These are phyloP conservation scores for Liolophura sinensis DNA, from an alignment of 1,140 invertebrate genomes.

Conservation along the genomic window DNA sequence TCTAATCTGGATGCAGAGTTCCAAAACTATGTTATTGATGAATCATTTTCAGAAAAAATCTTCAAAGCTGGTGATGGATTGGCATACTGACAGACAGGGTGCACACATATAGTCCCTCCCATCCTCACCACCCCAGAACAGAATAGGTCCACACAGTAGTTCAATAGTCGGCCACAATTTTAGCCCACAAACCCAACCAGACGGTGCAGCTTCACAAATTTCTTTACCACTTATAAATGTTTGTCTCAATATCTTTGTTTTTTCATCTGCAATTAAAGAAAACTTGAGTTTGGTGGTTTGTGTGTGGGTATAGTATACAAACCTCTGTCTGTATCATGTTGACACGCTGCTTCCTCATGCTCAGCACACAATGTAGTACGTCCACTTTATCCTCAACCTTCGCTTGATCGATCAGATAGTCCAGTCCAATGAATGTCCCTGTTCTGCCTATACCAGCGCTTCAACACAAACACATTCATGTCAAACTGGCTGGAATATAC, in stretches of 20 bases:
- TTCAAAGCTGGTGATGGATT: no score
- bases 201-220: background rate
- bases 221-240: background rate
- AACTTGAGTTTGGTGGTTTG: no score
- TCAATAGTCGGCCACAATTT: no score
- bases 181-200: no score
- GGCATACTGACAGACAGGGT: no score
- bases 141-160: no score
- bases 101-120: no score
- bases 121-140: no score
- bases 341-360: slow-evolving; percentile 84
- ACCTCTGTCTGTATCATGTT: slow-evolving; percentile 78
- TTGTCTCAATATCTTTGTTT: slow-evolving; percentile 1
- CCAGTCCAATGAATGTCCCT: slow-evolving; percentile 95
- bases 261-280: no score
- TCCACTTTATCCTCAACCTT: slow-evolving; percentile 91
- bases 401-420: slow-evolving; percentile 90
- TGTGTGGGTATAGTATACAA: slow-evolving; percentile 12
- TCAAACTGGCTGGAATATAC: background rate
- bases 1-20: no score
- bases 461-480: slow-evolving; percentile 4
- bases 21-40: no score
- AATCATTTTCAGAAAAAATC: no score
- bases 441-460: slow-evolving; percentile 59
- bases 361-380: slow-evolving; percentile 97